Conservation (phyloP, 2,797 vertebrate species). For the Cyclura pinguis region DNA sequence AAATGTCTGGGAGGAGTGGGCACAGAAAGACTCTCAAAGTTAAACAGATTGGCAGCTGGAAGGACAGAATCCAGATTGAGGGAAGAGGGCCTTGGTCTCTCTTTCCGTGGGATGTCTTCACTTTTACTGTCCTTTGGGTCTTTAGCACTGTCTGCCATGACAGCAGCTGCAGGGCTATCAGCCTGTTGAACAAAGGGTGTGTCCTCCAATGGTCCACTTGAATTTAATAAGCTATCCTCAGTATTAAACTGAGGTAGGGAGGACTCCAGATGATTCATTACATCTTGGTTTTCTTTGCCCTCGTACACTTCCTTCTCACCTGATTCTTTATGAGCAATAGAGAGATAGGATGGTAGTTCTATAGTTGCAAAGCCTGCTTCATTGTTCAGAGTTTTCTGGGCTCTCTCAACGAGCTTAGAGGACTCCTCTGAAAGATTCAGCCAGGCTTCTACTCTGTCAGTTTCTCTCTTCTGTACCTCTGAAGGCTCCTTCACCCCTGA, state of each 20-base stretch:
- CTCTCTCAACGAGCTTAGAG: conserved; percentile 54
- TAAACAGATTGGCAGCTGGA: conserved; percentile 75
- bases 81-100: conserved; percentile 87
- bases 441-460: conserved; percentile 59
- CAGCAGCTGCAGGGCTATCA: conserved; percentile 26
- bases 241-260: conserved; percentile 46
- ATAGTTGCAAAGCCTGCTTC: conserved; percentile 30
- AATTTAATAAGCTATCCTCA: conserved; percentile 42
- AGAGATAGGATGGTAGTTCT: conserved; percentile 38
- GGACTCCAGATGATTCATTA: conserved; percentile 27
- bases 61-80: conserved; percentile 88
- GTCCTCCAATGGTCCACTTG: conserved; percentile 48
- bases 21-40: conserved; percentile 74
- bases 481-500: conserved; percentile 54
- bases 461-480: conserved; percentile 27
- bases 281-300: conserved; percentile 53
- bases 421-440: conserved; percentile 57
- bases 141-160: conserved; percentile 41
- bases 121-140: conserved; percentile 66
- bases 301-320: conserved; percentile 44
- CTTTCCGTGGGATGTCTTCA: conserved; percentile 73
- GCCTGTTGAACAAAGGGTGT: conserved; percentile 46
- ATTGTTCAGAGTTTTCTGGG: conserved; percentile 15
- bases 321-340: conserved; percentile 33
- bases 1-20: conserved; percentile 66